phyloP scores from a whole-genome alignment of 2,888 invertebrate genomes.

The Gymnosoma rotundatum region DNA sequence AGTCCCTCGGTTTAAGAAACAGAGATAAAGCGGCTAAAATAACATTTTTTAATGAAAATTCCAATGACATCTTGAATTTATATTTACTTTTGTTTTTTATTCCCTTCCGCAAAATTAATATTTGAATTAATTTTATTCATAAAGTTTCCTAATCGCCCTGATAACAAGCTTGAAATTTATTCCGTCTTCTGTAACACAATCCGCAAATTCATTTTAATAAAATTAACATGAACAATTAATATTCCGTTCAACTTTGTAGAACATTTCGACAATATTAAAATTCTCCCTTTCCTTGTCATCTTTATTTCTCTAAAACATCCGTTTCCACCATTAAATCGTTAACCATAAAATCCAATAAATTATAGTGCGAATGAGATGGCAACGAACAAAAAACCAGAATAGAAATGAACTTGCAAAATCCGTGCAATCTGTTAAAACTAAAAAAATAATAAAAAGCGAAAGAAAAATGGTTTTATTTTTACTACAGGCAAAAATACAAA shows the following conservation, averaged over 20 bases:
- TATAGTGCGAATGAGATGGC: conserved; percentile 58
- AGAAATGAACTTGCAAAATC: conserved; percentile 66
- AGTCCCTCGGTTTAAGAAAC: too few relatives aligned
- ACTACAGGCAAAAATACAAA: conserved; percentile 1
- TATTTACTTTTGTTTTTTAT: neutral
- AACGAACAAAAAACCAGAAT: conserved; percentile 40
- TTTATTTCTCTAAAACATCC: conserved; percentile 20
- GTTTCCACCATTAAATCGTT: conserved; percentile 46
- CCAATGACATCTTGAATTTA: too few relatives aligned
- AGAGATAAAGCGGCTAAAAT: too few relatives aligned
- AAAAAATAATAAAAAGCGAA: conserved; percentile 28
- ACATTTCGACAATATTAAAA: conserved; percentile 33
- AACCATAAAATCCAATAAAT: conserved; percentile 65
- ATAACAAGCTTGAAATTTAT: conserved; percentile 23
- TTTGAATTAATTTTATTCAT: conserved; percentile 15
- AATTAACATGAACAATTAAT: conserved; percentile 59
- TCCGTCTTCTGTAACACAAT: conserved; percentile 34
- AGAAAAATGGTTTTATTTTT: conserved; percentile 25
- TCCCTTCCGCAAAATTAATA: neutral
- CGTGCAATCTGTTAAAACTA: conserved; percentile 47
- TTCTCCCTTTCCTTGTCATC: neutral
- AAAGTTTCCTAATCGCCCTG: conserved; percentile 24
- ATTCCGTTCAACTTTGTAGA: conserved; percentile 39
- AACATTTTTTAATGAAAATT: too few relatives aligned
- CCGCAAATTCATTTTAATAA: conserved; percentile 54